These are phyloP conservation scores for Helarctos malayanus DNA, from an alignment of 2,797 vertebrate species.

Conservation along the genomic window DNA sequence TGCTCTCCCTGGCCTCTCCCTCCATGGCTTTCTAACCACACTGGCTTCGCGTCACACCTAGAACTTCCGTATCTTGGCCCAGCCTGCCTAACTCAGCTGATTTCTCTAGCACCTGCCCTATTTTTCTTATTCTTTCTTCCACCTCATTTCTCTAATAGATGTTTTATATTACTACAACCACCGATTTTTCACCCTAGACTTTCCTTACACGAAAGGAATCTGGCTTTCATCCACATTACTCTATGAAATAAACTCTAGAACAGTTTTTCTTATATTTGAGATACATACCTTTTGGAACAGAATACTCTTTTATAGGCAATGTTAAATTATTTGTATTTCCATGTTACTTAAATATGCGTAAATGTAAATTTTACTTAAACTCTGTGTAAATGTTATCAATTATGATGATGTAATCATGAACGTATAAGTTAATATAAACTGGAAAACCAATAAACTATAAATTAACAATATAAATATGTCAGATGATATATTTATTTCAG, in stretches of 20 bases:
- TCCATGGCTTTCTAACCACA: neutral
- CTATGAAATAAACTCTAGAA: neutral
- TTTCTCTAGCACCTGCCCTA: neutral
- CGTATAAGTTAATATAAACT: constrained; percentile 34
- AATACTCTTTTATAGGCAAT: neutral
- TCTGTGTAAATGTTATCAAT: neutral
- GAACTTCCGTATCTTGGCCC: neutral
- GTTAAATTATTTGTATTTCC: constrained; percentile 50
- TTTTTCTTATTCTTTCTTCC: neutral
- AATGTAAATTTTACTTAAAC: neutral
- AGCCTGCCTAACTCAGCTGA: neutral
- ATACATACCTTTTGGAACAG: neutral
- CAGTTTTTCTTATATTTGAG: neutral
- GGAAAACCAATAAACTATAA: neutral
- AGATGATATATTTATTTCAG: constrained; percentile 10
- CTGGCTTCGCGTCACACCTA: neutral
- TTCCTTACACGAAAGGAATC: constrained; percentile 1
- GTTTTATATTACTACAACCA: neutral
- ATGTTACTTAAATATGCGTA: constrained; percentile 35
- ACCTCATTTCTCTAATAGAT: neutral
- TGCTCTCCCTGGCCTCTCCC: neutral
- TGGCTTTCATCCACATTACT: neutral
- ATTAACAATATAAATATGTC: neutral
- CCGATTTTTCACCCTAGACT: neutral
- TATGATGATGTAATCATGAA: constrained; percentile 31